phyloP scores from a whole-genome alignment of 2,113 vertebrate genomes.

The Oreochromis aureus region DNA sequence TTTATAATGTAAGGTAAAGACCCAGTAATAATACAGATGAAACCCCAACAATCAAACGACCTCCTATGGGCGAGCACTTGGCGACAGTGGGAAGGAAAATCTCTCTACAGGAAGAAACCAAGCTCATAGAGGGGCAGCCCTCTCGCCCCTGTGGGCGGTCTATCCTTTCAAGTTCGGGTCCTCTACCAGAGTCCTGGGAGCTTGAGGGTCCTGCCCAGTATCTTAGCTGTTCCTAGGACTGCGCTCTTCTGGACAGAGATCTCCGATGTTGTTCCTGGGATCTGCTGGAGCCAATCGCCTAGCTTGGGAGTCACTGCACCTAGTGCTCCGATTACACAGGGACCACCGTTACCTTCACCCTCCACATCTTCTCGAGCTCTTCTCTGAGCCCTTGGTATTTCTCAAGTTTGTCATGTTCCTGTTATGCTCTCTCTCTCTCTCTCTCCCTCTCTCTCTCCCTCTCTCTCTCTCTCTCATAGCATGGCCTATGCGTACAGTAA shows the following conservation, averaged over 20 bases:
- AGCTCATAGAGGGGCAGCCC: not conserved
- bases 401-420: too few relatives aligned
- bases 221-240: not conserved
- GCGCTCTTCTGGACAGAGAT: not conserved
- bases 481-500: too few relatives aligned
- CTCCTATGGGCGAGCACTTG: not conserved
- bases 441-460: too few relatives aligned
- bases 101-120: not conserved
- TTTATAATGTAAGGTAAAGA: not conserved
- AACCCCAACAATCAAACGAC: not conserved
- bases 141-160: not conserved
- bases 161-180: not conserved
- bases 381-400: not conserved
- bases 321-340: not conserved
- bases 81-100: not conserved
- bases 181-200: not conserved
- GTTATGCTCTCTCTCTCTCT: too few relatives aligned
- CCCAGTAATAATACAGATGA: not conserved
- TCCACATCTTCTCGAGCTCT: not conserved
- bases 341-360: not conserved
- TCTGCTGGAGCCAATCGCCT: too few relatives aligned
- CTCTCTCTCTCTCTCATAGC: too few relatives aligned
- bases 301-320: not conserved
- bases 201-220: not conserved
- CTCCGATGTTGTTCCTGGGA: not conserved